Evolutionary conservation across 2,113 vertebrate genomes (phyloP).

Genomic region (Thermophis baileyi): DNA sequence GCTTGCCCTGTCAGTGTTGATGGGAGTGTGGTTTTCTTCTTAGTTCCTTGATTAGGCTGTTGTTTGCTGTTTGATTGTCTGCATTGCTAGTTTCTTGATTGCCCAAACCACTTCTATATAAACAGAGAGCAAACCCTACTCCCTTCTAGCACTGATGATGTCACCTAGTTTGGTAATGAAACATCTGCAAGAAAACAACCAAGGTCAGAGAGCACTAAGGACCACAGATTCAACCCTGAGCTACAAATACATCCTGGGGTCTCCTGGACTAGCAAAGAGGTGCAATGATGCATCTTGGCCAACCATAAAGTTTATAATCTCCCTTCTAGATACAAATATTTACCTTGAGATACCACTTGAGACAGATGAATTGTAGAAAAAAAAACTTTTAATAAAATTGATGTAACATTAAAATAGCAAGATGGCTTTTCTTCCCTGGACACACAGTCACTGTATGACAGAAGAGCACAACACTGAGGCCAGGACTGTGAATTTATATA

Average conservation of each 20-base stretch:
- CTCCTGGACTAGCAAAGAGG: neutral
- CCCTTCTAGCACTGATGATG: no score
- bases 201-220: no score
- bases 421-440: neutral
- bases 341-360: neutral
- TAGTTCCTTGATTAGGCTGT: neutral
- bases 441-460: neutral
- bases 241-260: no score
- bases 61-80: neutral
- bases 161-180: no score
- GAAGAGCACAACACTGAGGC: neutral
- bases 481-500: neutral
- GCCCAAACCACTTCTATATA: neutral
- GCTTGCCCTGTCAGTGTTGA: neutral
- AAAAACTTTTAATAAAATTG: neutral
- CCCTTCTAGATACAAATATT: neutral
- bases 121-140: neutral
- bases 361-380: neutral
- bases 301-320: neutral
- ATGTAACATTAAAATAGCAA: neutral
- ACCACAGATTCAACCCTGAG: no score
- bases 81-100: neutral
- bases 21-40: neutral
- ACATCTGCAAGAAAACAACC: no score
- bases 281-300: neutral